Conservation (phyloP, 2,888 invertebrate species). For the Chloroclystis v-ata region DNA sequence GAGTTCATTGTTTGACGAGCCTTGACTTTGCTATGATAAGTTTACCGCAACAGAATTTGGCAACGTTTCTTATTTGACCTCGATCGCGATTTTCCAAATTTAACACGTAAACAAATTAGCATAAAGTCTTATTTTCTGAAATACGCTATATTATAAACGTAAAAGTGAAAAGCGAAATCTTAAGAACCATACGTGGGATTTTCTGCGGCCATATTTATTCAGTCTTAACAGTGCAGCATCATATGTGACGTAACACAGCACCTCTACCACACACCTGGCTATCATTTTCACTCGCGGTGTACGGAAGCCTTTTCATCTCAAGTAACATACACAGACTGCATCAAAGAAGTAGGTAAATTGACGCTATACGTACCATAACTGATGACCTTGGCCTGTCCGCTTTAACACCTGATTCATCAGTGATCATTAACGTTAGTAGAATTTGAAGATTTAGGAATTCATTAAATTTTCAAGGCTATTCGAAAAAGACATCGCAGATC, state of each 20-base stretch:
- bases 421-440: conserved; percentile 41
- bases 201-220: conserved; percentile 31
- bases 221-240: conserved; percentile 39
- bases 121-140: conserved; percentile 1
- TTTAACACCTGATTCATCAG: conserved; percentile 50
- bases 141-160: background rate
- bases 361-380: conserved; percentile 26
- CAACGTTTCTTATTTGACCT: conserved; percentile 1
- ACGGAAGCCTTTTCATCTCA: conserved; percentile 5
- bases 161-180: background rate
- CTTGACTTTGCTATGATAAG: conserved; percentile 7
- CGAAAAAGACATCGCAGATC: background rate
- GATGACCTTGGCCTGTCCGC: conserved; percentile 49
- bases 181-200: conserved; percentile 36
- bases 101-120: background rate
- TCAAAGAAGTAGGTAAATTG: conserved; percentile 13
- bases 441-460: conserved; percentile 24
- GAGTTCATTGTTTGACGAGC: conserved; percentile 3
- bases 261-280: conserved; percentile 48
- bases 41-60: background rate
- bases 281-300: conserved; percentile 34
- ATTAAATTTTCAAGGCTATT: background rate
- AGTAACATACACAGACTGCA: conserved; percentile 28
- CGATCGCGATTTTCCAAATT: background rate
- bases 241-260: conserved; percentile 47